Evolutionary conservation across 2,113 vertebrate species (phyloP).

Genomic region (Microtus ochrogaster): DNA sequence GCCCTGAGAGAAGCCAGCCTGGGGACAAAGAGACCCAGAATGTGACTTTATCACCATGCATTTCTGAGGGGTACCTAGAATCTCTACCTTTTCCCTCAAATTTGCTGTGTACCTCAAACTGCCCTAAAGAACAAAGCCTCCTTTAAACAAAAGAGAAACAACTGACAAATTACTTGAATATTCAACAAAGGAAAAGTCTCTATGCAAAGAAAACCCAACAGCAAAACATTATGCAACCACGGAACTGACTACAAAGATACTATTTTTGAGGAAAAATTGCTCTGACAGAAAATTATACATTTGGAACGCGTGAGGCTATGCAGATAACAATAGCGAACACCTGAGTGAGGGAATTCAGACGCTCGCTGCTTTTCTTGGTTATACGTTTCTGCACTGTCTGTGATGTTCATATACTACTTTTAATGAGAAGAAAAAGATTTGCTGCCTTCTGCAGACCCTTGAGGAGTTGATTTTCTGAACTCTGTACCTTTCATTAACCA

Average conservation of each 20-base stretch:
- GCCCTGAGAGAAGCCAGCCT: neutral
- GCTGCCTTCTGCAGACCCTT: neutral
- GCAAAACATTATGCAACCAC: conserved; percentile 7
- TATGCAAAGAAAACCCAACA: neutral
- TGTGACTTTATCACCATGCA: neutral
- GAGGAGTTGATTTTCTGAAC: neutral
- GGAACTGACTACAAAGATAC: conserved; percentile 25
- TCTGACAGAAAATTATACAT: neutral
- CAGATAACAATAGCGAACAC: neutral
- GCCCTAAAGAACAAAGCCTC: neutral
- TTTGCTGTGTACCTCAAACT: neutral
- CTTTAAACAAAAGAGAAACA: neutral
- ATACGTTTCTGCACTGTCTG: neutral
- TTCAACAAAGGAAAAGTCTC: conserved; percentile 22
- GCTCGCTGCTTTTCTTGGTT: neutral
- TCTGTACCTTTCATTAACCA: neutral
- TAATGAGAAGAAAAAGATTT: neutral
- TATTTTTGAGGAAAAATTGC: neutral
- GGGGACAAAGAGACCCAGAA: neutral
- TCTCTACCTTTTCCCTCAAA: neutral
- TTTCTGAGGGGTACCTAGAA: neutral
- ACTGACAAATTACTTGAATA: neutral
- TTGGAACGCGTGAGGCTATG: neutral
- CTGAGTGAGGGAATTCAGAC: neutral
- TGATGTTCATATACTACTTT: neutral